Conservation (phyloP, 2,888 invertebrate species). For the Himalopsyche anomala region DNA sequence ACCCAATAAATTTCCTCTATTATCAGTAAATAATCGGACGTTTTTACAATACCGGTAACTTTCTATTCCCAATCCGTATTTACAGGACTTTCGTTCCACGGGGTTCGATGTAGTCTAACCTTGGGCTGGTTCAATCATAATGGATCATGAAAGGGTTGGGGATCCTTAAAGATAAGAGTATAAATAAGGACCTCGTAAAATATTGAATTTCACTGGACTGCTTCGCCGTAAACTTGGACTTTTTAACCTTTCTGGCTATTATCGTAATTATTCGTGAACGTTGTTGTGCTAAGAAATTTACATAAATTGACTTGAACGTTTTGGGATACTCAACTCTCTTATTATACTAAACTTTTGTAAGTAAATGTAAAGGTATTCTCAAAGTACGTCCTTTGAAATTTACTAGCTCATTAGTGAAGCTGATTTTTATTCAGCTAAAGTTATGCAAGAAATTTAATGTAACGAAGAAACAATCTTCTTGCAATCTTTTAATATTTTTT, state of each 20-base stretch:
- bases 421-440: background rate
- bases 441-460: background rate
- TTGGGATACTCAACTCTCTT: background rate
- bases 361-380: background rate
- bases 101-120: background rate
- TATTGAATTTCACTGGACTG: constrained; percentile 41
- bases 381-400: background rate
- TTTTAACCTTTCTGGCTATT: constrained; percentile 37
- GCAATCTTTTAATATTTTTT: too few species aligned
- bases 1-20: background rate
- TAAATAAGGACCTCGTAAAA: constrained; percentile 29
- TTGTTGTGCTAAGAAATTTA: constrained; percentile 16
- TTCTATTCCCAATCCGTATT: background rate
- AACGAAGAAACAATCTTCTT: too few species aligned
- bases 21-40: background rate
- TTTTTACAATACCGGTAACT: background rate
- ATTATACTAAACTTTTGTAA: background rate
- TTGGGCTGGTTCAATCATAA: constrained; percentile 7
- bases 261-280: constrained; percentile 43
- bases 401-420: constrained; percentile 17
- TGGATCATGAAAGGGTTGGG: background rate
- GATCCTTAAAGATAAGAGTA: background rate
- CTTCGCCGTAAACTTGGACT: background rate
- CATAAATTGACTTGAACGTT: constrained; percentile 1
- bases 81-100: background rate